Evolutionary conservation across 2,888 invertebrate genomes (phyloP), one percentile per base, ranked within the genome.

Genomic region (Anagyrus pseudococci): DNA sequence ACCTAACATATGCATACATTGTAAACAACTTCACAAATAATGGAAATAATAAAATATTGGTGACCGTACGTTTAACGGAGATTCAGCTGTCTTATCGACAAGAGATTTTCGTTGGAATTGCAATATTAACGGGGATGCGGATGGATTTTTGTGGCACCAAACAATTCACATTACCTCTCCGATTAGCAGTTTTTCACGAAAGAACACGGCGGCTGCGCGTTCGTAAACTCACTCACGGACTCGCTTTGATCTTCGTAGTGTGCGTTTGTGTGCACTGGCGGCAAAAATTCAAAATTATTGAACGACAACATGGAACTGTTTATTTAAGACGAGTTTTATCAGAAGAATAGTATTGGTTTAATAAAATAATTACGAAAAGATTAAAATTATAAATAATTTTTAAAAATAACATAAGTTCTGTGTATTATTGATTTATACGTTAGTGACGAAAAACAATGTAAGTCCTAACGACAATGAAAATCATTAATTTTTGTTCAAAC

Each of bases 121-220:
- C 15, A 8, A 37, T 37, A 37, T 37, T 37, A 2, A 52, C 17
- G 52, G 20, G 55, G 77, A 78, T 78, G 77, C 71, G 72, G 57
- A 52, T 25, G 60, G 77, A 78, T 78, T 74, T 69, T 63, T 37
- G 58, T 2, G 68, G 59, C 7, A 60, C 41, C 53, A 22, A 67
- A 67, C 68, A 70, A 68, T 58, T 63, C 23, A 37, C 67, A 61
- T 70, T 77, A 77, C 75, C 77, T 77, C 68, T 70, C 71, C 68
- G 68, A 71, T 62, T 63, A 67, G 68, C 69, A 68, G 69, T 69
- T 67, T 65, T 68, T 67, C 71, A 69, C 62, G 66, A 74, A 74
- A 72, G 72, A 73, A 67, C 64, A 64, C 53, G n/a, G 50, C 19
- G 67, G 29, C 29, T 29, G 10, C 29, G 29, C 29, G 29, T 10